These are phyloP conservation scores for Taenioides sp. DNA, from an alignment of 2,797 vertebrate genomes.

Conservation along the genomic window DNA sequence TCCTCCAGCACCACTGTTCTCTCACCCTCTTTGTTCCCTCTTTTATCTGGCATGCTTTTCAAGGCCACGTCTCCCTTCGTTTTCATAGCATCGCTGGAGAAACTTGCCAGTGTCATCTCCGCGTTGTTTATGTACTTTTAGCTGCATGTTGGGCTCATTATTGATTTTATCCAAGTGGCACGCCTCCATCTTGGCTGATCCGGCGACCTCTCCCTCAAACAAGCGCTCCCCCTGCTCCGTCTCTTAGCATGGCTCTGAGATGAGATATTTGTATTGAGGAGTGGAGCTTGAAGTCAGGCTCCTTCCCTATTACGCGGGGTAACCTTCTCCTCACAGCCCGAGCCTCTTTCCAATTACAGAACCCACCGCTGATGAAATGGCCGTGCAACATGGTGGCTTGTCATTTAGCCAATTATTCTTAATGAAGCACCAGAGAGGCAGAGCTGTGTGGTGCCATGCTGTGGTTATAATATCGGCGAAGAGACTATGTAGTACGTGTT, in stretches of 20 bases:
- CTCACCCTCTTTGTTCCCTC: conserved; percentile 2
- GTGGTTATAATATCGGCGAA: conserved; percentile 51
- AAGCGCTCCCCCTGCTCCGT: conserved; percentile 29
- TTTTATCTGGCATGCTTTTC: conserved; percentile 22
- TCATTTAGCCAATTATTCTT: conserved; percentile 76
- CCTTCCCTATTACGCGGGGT: conserved; percentile 60
- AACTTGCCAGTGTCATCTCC: conserved; percentile 34
- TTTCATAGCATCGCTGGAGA: conserved; percentile 34
- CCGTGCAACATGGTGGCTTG: conserved; percentile 68
- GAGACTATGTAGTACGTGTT: conserved; percentile 40
- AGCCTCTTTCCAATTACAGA: conserved; percentile 68
- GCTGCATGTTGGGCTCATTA: conserved; percentile 57
- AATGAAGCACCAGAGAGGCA: conserved; percentile 64
- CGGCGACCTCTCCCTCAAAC: conserved; percentile 39
- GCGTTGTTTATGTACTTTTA: conserved; percentile 56
- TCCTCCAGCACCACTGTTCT: conserved; percentile 15
- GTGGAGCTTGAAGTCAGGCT: conserved; percentile 60
- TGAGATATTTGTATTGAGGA: conserved; percentile 59
- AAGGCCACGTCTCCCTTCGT: conserved; percentile 37
- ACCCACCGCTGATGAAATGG: conserved; percentile 72
- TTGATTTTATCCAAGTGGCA: conserved; percentile 58
- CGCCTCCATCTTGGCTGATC: conserved; percentile 53
- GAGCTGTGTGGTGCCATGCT: conserved; percentile 45
- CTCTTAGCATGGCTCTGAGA: conserved; percentile 44
- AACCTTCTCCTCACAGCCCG: conserved; percentile 57